These are phyloP conservation scores for Anthoptus insignis DNA, from an alignment of 2,888 invertebrate species.

Conservation along the genomic window DNA sequence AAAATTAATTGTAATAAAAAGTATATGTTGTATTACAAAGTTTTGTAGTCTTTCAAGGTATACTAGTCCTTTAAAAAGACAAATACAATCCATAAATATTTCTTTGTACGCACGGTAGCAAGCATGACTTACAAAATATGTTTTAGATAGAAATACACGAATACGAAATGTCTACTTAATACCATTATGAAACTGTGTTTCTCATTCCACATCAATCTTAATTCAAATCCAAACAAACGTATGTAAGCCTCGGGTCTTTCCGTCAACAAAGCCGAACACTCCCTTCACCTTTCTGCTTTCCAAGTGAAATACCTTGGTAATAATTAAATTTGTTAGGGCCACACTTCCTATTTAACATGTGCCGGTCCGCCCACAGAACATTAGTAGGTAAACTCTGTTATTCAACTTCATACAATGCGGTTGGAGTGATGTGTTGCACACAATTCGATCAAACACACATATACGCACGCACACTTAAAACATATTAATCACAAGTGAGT, in stretches of 20 bases:
- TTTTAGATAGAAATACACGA: too few relatives aligned
- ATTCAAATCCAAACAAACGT: neutral
- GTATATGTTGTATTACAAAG: too few relatives aligned
- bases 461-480: neutral
- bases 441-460: neutral
- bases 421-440: neutral
- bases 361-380: conserved; percentile 26
- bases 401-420: conserved; percentile 8
- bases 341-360: conserved; percentile 35
- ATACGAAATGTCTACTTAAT: too few relatives aligned
- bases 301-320: conserved; percentile 22
- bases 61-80: too few relatives aligned
- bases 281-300: conserved; percentile 21
- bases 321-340: conserved; percentile 31
- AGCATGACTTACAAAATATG: too few relatives aligned
- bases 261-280: conserved; percentile 15
- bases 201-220: neutral
- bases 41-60: too few relatives aligned
- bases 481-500: neutral
- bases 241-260: conserved; percentile 12
- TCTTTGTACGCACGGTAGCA: too few relatives aligned
- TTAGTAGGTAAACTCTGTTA: conserved; percentile 9
- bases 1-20: too few relatives aligned
- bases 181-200: neutral
- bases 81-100: too few relatives aligned